Conservation (phyloP, 2,888 invertebrate species). For the Electrophaes corylata region DNA sequence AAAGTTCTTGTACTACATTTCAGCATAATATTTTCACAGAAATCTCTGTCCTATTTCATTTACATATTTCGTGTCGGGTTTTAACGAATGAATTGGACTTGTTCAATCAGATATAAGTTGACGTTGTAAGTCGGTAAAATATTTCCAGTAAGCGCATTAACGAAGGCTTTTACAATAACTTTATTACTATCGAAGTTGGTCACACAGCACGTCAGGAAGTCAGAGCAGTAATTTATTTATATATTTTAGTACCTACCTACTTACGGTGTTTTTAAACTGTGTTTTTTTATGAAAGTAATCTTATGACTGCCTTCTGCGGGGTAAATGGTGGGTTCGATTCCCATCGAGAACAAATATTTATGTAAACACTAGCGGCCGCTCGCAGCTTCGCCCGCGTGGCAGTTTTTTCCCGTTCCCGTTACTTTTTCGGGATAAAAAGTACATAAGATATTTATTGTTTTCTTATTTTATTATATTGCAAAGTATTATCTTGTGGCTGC, state of each 20-base stretch:
- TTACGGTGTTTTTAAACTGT: not conserved
- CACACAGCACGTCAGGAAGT: slow-evolving; percentile 29
- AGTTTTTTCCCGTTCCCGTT: too few species aligned
- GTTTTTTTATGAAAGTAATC: too few species aligned
- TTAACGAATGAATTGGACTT: slow-evolving; percentile 45
- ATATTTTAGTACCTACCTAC: not conserved
- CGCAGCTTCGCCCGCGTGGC: too few species aligned
- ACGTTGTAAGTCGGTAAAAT: slow-evolving; percentile 34
- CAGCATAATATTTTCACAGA: slow-evolving; percentile 41
- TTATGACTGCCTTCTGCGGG: too few species aligned
- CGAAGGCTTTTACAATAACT: slow-evolving; percentile 30
- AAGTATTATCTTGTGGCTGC: not conserved
- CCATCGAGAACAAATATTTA: too few species aligned
- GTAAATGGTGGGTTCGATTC: too few species aligned
- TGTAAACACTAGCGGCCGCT: too few species aligned
- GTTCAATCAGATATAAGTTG: slow-evolving; percentile 38
- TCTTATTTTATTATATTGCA: too few species aligned
- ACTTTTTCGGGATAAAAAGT: too few species aligned
- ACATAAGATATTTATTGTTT: too few species aligned
- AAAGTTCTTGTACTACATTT: too few species aligned
- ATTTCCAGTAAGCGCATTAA: slow-evolving; percentile 33
- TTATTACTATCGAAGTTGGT: slow-evolving; percentile 23
- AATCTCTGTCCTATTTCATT: slow-evolving; percentile 49
- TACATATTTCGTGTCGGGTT: slow-evolving; percentile 47
- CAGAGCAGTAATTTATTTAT: slow-evolving; percentile 8